Percentiles rank a stretch among this genome's conserved stretches.
Evolutionary conservation across 2,113 vertebrate genomes (phyloP).

Genomic region (Seriola aureovittata): DNA sequence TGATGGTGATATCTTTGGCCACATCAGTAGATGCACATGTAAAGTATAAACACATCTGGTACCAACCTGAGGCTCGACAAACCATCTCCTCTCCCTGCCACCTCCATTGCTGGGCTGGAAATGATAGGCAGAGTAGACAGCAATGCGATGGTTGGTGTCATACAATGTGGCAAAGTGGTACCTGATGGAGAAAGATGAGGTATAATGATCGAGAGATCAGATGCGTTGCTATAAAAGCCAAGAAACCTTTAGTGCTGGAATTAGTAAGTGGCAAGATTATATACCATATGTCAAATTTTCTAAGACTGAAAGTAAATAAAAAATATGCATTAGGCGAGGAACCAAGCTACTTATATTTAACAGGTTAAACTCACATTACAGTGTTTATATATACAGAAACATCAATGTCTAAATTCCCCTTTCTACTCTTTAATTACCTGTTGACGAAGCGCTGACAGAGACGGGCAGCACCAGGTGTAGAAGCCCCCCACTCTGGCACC

Average conservation of each 20-base stretch:
- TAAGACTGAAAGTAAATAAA: background rate
- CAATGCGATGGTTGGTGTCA: constrained; percentile 79
- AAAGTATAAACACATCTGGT: no score
- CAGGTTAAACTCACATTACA: background rate
- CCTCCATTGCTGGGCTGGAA: constrained; percentile 82
- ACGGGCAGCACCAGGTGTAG: constrained; percentile 42
- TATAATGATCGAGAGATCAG: background rate
- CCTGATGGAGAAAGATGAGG: constrained; percentile 40
- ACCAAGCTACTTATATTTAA: background rate
- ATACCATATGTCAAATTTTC: background rate
- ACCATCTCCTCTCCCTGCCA: constrained; percentile 81
- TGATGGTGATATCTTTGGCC: background rate
- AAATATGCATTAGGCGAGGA: background rate
- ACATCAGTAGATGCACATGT: background rate
- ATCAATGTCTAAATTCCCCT: background rate
- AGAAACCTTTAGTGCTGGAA: background rate
- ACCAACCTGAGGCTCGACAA: constrained; percentile 84
- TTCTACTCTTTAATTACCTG: constrained; percentile 47
- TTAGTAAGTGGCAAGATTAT: background rate
- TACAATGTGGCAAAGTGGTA: constrained; percentile 85
- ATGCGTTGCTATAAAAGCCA: background rate
- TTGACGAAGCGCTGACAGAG: constrained; percentile 81
- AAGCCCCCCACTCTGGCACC: constrained; percentile 72
- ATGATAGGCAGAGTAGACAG: constrained; percentile 82
- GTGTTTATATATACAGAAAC: background rate